These are phyloP conservation scores for Pristionchus entomophagus DNA, from an alignment of 2,888 invertebrate genomes.

Conservation along the genomic window DNA sequence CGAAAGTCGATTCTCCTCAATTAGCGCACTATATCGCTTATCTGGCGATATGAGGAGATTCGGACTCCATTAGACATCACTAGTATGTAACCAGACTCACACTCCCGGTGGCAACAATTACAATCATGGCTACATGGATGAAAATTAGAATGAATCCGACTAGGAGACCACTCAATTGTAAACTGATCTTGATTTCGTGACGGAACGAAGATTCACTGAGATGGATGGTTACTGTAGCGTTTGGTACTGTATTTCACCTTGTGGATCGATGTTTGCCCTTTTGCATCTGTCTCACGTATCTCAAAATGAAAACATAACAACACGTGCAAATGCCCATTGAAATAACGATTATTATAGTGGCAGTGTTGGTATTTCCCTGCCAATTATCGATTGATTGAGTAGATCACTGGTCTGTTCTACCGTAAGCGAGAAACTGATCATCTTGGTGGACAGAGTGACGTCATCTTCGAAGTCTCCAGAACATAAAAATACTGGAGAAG, in stretches of 20 bases:
- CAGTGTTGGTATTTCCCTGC: conserved; percentile 21
- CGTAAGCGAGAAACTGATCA: background rate
- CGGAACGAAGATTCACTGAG: background rate
- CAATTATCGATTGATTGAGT: background rate
- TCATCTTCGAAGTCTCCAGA: conserved; percentile 21
- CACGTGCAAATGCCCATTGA: background rate
- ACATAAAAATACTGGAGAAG: background rate
- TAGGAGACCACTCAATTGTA: background rate
- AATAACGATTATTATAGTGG: background rate
- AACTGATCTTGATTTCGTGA: conserved; percentile 13
- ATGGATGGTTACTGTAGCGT: background rate
- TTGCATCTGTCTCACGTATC: background rate
- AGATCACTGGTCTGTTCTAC: background rate
- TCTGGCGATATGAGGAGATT: too few species aligned
- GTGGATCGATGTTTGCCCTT: background rate
- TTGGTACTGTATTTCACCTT: too few species aligned
- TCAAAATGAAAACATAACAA: background rate
- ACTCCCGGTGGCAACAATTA: background rate
- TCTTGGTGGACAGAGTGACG: background rate
- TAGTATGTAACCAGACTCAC: too few species aligned
- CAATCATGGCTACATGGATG: background rate
- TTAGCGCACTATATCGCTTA: too few species aligned
- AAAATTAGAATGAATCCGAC: conserved; percentile 28
- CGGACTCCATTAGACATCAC: too few species aligned
- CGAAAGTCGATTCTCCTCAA: too few species aligned